Evolutionary conservation across 2,113 vertebrate genomes (phyloP), one percentile per base, ranked within the genome.

Genomic region (Piaya cayana): DNA sequence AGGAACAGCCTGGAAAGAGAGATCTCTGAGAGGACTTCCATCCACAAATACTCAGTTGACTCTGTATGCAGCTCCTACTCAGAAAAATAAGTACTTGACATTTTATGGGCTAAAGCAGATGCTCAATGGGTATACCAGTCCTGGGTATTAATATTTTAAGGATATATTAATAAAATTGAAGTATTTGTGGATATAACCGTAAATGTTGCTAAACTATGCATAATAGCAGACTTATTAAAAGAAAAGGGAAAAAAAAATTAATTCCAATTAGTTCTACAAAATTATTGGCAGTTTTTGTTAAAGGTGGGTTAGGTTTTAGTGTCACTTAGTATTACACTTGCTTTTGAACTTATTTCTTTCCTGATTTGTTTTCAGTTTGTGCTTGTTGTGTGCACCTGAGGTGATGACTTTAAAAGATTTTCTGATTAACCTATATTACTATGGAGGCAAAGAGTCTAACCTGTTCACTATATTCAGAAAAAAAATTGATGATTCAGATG

Each of bases 351-450:
- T 42, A 14, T 81, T 93, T 64, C 27, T 56, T 76, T 78, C 36
- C 53, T 72, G 29, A 14, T 45, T 92, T 47, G 43, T 95, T 92
- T 91, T 85, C 77, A 59, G 52, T 89, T 81, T 96, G 43, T 82
- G 21, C 39, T 87, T 92, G 15, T 83, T 95, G 22, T 39, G 82
- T 56, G 11, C 12, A 12, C 68, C 80, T 70, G 56, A 94, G 42
- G 20, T 72, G 23, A 23, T 87, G 32, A 72, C 47, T 92, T 53
- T 49, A 88, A 92, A 77, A 58, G 59, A 67, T 82, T 52, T 94
- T 97, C 88, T 6, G 56, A 95, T 93, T 96, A 97, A 96, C 64
- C 53, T 96, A 70, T 87, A 70, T 96, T 92, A 62, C 62, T 11
- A 39, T 59, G 45, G 86, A 89, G 89, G 90, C 30, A 95, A 94